Percentiles rank a stretch among this genome's conserved stretches.
Conservation (phyloP, 1,140 invertebrate species). For the Diuraphis noxia region DNA sequence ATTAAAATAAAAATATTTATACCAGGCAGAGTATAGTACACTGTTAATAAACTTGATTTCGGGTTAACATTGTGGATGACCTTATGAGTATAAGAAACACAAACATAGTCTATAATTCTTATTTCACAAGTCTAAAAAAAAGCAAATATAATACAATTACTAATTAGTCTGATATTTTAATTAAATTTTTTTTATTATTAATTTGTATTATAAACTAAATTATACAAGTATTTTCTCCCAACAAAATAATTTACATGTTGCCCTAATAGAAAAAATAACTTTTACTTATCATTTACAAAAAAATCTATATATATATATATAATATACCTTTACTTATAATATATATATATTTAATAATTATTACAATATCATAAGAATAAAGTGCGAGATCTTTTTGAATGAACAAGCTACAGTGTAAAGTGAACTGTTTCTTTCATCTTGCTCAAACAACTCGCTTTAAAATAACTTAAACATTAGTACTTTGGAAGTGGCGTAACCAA, state of each 20-base stretch:
- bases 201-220: conserved; percentile 48
- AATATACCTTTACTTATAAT: conserved; percentile 40
- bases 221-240: conserved; percentile 45
- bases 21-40: not conserved
- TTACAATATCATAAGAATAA: conserved; percentile 44
- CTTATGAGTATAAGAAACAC: not conserved
- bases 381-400: conserved; percentile 44
- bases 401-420: conserved; percentile 27
- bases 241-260: conserved; percentile 51
- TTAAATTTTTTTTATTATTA: conserved; percentile 38
- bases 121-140: not conserved
- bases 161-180: not conserved
- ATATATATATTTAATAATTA: conserved; percentile 31
- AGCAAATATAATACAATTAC: not conserved
- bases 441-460: conserved; percentile 45
- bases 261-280: conserved; percentile 47
- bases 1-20: not conserved
- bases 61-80: not conserved
- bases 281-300: conserved; percentile 18
- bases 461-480: conserved; percentile 49
- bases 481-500: conserved; percentile 50
- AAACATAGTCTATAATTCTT: not conserved
- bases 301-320: conserved; percentile 38
- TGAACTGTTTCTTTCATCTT: conserved; percentile 14
- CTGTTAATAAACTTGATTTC: not conserved